Evolutionary conservation across 1,140 invertebrate genomes (phyloP), one percentile per base, ranked within the genome.

Genomic region (Sminthurides bifidus): DNA sequence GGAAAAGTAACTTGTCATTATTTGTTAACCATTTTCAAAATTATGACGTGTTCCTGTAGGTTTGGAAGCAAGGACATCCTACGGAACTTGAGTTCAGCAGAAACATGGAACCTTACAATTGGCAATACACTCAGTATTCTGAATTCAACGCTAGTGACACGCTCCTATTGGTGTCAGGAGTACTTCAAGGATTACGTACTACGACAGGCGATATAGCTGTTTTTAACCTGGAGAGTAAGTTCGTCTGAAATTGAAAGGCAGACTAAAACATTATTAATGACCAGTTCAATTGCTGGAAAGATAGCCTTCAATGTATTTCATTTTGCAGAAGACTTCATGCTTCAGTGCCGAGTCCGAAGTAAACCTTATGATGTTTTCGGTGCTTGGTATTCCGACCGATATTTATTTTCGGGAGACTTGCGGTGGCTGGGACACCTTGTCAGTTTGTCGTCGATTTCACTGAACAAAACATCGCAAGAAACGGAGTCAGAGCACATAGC

Each of bases 301-400:
- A n/a, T n/a, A n/a, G n/a, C n/a, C n/a, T n/a, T n/a, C n/a, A n/a
- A n/a, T n/a, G n/a, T n/a, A n/a, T n/a, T 50, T 24, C 12, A 5
- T 24, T 37, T 49, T 40, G n/a, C 60, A 80, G 81, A 77, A 69
- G 76, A 76, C 17, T 87, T 87, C 66, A 71, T 80, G 64, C 72
- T 90, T 12, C 83, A 87, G 66, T 88, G 86, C 65, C 74, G 86
- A 51, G 82, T 90, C 5, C 76, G 81, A 23, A 91, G 89, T 72
- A 87, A 88, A 60, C 88, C 88, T 0, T 90, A 88, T 66, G 87
- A 91, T 70, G 84, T 90, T 61, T 90, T 90, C 73, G 87, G 87
- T n/a, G 41, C 41, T 0, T 92, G 87, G 87, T 90, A 86, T 65
- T 87, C 83, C 67, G 85, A 90, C 66, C 77, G 79, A 61, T 83